Percentiles rank a stretch among this genome's conserved stretches.
phyloP scores from a whole-genome alignment of 2,888 invertebrate species.

The Pyrocoelia pectoralis region DNA sequence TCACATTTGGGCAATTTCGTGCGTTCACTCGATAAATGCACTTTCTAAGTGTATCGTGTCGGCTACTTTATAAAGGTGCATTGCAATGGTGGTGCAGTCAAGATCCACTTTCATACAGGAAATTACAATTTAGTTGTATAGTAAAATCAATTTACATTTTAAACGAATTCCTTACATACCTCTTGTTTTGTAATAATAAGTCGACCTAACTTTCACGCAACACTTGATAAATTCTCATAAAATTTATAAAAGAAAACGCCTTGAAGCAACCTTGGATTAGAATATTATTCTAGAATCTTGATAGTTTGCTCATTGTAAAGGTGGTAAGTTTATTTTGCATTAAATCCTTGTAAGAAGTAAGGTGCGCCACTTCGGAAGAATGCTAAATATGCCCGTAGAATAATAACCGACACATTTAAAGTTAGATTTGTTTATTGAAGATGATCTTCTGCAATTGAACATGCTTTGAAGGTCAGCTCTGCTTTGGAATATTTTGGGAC shows the following conservation, averaged over 20 bases:
- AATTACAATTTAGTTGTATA: neutral
- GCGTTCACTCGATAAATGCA: neutral
- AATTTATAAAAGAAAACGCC: neutral
- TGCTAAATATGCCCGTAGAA: slow-evolving; percentile 1
- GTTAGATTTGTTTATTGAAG: neutral
- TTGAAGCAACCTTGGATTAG: neutral
- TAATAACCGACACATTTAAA: neutral
- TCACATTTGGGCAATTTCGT: slow-evolving; percentile 11
- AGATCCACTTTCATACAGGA: slow-evolving; percentile 5
- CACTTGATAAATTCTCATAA: neutral
- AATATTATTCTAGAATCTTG: neutral
- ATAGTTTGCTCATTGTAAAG: neutral
- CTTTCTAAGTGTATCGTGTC: neutral
- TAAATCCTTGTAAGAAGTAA: neutral
- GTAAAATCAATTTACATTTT: slow-evolving; percentile 11
- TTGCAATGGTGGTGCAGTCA: neutral
- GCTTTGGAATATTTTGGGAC: no score
- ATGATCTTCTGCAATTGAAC: no score
- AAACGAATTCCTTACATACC: slow-evolving; percentile 6
- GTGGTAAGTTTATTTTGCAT: neutral
- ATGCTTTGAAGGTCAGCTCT: no score
- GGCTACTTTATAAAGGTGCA: neutral
- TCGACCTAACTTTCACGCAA: slow-evolving; percentile 1
- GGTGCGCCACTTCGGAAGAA: slow-evolving; percentile 1
- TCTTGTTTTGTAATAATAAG: neutral